Evolutionary conservation across 2,113 vertebrate genomes (phyloP).

Genomic region (Microcebus griseorufus): DNA sequence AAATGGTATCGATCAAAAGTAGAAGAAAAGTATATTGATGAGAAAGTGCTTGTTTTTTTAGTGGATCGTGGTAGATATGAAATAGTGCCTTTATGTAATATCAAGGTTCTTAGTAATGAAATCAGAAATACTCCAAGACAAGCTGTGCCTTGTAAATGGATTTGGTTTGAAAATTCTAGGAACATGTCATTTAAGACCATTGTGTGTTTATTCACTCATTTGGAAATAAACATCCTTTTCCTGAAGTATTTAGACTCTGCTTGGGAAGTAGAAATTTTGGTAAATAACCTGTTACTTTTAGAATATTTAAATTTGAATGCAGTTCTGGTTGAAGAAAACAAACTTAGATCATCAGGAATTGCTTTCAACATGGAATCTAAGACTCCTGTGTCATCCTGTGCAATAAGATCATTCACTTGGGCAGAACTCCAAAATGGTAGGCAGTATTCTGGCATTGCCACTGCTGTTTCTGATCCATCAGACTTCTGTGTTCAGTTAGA

Average conservation of each 20-base stretch:
- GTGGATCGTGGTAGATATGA: conserved; percentile 85
- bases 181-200: conserved; percentile 48
- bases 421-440: conserved; percentile 76
- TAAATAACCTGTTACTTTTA: conserved; percentile 72
- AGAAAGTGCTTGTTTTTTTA: conserved; percentile 82
- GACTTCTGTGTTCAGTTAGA: conserved; percentile 90
- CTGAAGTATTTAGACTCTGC: conserved; percentile 74
- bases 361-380: not conserved
- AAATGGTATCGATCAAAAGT: conserved; percentile 85
- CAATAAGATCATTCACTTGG: conserved; percentile 71
- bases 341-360: not conserved
- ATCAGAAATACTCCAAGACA: conserved; percentile 82
- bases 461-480: conserved; percentile 85
- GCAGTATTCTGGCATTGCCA: conserved; percentile 83
- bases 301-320: conserved; percentile 65
- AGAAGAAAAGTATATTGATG: conserved; percentile 67
- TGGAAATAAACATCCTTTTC: conserved; percentile 85
- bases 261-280: conserved; percentile 88
- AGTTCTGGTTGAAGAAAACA: not conserved
- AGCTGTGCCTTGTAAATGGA: conserved; percentile 85
- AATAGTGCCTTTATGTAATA: conserved; percentile 75
- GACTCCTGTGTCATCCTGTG: not conserved
- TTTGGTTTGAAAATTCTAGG: conserved; percentile 72
- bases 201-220: conserved; percentile 71
- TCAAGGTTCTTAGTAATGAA: conserved; percentile 64